Evolutionary conservation across 2,113 vertebrate species (phyloP), one percentile per base, ranked within the genome.

Genomic region (Parotia lawesii): DNA sequence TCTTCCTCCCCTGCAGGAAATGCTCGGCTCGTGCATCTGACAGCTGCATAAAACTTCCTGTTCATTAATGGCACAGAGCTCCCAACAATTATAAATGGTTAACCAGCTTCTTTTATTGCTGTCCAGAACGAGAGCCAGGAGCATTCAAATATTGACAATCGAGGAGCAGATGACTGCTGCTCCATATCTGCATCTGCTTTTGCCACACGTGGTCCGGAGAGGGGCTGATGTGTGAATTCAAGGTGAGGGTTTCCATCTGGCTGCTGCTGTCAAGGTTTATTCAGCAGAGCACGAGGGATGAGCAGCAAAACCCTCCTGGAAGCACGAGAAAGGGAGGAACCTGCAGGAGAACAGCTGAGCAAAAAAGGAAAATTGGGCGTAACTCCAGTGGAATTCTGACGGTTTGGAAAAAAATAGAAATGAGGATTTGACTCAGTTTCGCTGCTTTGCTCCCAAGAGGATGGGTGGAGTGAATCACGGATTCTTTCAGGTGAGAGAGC

Each of bases 31-130:
- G 10, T 73, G 92, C 92, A 93, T 96, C 93, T 92, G 94, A 89
- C 93, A 96, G 95, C 93, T 96, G 93, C 77, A 76, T 19, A 47
- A 90, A 93, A 71, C 90, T 89, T 89, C 86, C 86, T 89, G 88
- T 27, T 90, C 89, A 78, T 82, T 54, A 47, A 90, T 24, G 27
- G 78, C 86, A 72, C 76, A 42, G 82, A 90, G 51, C 56, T 82
- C 44, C 35, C 60, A 37, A n/a, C 62, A 89, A 85, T 94, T 76
- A 82, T 4, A 7, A 72, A 72, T 85, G 45, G 90, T 93, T 85
- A 94, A 29, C 74, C 74, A 62, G 87, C 82, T 89, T 20, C 80
- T 82, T 88, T 90, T 85, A 72, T 73, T 38, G 16, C 62, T 87
- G 93, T 37, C 95, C 87, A 76, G 78, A 87, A 75, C 5, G 11